Percentiles rank a stretch among this genome's conserved stretches.
phyloP scores from a whole-genome alignment of 1,140 invertebrate species.

The Procambarus virginalis region DNA sequence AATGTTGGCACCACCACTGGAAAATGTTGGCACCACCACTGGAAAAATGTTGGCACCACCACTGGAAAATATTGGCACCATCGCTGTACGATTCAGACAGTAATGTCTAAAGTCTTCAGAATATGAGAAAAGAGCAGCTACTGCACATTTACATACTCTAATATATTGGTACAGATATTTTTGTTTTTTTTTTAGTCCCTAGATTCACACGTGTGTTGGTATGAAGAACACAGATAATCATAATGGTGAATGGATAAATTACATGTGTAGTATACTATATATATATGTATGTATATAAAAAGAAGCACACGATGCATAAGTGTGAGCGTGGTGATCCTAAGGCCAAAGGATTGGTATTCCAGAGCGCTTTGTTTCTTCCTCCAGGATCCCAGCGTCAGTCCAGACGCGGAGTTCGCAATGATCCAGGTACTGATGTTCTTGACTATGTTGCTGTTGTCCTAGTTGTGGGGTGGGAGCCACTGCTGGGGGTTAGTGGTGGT shows the following conservation, averaged over 20 bases:
- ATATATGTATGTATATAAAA: slow-evolving; percentile 49
- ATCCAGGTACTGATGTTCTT: slow-evolving; percentile 8
- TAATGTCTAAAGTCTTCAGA: slow-evolving; percentile 7
- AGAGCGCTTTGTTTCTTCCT: neutral
- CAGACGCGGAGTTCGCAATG: neutral
- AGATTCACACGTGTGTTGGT: slow-evolving; percentile 10
- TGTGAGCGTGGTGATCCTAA: slow-evolving; percentile 54
- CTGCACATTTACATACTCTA: slow-evolving; percentile 3
- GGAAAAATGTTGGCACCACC: no score
- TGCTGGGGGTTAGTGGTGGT: slow-evolving; percentile 43
- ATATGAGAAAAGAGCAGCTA: slow-evolving; percentile 30
- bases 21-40: no score
- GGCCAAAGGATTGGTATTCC: slow-evolving; percentile 35
- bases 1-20: neutral
- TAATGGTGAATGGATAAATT: slow-evolving; percentile 44
- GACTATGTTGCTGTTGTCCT: neutral
- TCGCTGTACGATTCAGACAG: slow-evolving; percentile 10
- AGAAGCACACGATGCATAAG: slow-evolving; percentile 55
- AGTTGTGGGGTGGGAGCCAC: neutral
- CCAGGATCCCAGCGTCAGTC: neutral
- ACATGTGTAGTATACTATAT: slow-evolving; percentile 15
- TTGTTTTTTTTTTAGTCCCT: neutral
- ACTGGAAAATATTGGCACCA: neutral
- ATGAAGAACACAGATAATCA: slow-evolving; percentile 38
- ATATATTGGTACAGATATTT: neutral